Evolutionary conservation across 2,113 vertebrate genomes (phyloP).

Genomic region (Platysternon megacephalum): DNA sequence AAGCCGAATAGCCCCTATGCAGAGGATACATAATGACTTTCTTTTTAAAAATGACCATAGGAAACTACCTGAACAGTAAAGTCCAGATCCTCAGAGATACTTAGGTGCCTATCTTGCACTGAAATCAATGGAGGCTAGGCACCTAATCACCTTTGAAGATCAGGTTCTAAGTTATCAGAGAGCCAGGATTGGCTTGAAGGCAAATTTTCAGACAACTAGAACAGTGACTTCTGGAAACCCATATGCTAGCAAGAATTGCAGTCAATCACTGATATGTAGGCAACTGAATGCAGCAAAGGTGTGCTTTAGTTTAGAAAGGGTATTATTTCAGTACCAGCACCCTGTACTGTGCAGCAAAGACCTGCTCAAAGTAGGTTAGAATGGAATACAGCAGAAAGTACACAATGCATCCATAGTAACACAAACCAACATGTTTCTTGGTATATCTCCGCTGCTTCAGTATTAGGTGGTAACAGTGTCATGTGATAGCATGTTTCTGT

Average conservation of each 20-base stretch:
- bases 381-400: background rate
- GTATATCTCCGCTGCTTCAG: background rate
- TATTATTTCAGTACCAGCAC: background rate
- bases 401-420: fast-evolving
- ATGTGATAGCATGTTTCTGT: background rate
- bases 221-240: background rate
- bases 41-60: background rate
- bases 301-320: background rate
- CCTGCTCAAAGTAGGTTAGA: background rate
- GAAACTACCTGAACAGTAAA: background rate
- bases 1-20: background rate
- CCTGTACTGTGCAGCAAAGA: background rate
- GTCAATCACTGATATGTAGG: background rate
- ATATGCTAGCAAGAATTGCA: background rate
- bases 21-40: fast-evolving
- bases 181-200: background rate
- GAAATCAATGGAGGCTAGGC: background rate
- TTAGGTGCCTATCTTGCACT: background rate
- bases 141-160: background rate
- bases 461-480: fast-evolving
- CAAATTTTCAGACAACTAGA: background rate
- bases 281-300: background rate
- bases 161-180: background rate
- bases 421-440: background rate
- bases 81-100: background rate